Percentiles rank a stretch among this genome's conserved stretches.
Conservation (phyloP, 2,797 vertebrate genomes). For the Betta splendens region DNA sequence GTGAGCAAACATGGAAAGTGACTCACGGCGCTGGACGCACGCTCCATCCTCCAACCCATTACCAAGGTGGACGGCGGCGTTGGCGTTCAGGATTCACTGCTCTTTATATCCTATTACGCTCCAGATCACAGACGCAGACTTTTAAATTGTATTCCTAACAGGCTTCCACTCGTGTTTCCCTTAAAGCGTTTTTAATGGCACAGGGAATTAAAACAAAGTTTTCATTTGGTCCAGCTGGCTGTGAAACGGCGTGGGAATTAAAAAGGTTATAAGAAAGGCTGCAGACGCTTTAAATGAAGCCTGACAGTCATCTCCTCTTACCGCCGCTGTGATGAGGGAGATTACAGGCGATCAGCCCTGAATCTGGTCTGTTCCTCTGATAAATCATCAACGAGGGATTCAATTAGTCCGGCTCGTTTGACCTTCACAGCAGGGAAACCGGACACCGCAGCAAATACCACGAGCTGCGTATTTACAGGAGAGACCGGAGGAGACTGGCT, state of each 20-base stretch:
- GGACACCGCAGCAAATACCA: conserved; percentile 52
- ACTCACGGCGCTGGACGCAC: conserved; percentile 41
- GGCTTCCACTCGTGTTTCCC: conserved; percentile 17
- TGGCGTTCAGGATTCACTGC: background rate
- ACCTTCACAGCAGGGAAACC: conserved; percentile 63
- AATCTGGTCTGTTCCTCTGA: conserved; percentile 61
- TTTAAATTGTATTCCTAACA: background rate
- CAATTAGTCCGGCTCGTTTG: conserved; percentile 71
- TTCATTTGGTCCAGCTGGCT: conserved; percentile 46
- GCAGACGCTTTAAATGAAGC: conserved; percentile 66
- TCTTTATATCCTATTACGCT: no score
- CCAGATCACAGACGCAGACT: background rate
- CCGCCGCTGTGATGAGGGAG: conserved; percentile 66
- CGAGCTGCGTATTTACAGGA: conserved; percentile 55
- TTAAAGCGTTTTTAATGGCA: conserved; percentile 36
- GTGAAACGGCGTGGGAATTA: conserved; percentile 41
- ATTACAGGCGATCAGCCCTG: conserved; percentile 62
- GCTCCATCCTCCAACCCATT: conserved; percentile 20
- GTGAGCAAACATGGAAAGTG: conserved; percentile 44
- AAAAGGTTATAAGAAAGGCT: conserved; percentile 56
- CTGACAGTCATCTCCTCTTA: conserved; percentile 68
- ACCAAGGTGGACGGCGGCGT: background rate
- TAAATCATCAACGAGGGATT: conserved; percentile 73
- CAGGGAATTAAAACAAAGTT: conserved; percentile 38
- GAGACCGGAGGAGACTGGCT: conserved; percentile 47